Conservation (phyloP, 2,797 vertebrate genomes). For the Acomys russatus region DNA sequence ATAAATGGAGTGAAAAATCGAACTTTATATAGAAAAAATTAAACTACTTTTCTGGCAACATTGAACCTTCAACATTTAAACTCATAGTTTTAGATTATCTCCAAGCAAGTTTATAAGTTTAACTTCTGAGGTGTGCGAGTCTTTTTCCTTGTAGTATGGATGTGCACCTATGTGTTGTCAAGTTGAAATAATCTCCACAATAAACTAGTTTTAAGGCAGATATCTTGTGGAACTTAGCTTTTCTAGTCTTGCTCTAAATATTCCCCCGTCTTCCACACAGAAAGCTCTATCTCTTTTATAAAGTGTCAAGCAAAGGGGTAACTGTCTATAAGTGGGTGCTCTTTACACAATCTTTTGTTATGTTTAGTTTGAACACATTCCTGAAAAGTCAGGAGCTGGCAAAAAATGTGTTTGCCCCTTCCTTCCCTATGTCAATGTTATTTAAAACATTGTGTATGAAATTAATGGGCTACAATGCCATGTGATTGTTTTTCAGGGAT, state of each 20-base stretch:
- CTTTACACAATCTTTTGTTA: neutral
- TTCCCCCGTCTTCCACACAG: neutral
- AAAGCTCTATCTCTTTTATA: neutral
- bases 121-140: neutral
- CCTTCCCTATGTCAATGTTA: neutral
- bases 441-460: neutral
- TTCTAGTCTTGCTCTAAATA: neutral
- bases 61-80: neutral
- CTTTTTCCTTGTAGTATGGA: neutral
- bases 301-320: neutral
- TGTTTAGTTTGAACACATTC: neutral
- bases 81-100: neutral
- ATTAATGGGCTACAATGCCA: neutral
- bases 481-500: neutral
- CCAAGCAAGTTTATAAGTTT: neutral
- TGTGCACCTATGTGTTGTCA: neutral
- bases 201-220: neutral
- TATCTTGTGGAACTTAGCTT: neutral
- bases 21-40: neutral
- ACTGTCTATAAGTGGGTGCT: neutral
- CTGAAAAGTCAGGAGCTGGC: neutral
- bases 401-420: neutral
- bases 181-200: neutral
- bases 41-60: conserved; percentile 14
- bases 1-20: neutral